Evolutionary conservation across 2,113 vertebrate species (phyloP), one percentile per base, ranked within the genome.

Genomic region (Notarius lentiginosus): DNA sequence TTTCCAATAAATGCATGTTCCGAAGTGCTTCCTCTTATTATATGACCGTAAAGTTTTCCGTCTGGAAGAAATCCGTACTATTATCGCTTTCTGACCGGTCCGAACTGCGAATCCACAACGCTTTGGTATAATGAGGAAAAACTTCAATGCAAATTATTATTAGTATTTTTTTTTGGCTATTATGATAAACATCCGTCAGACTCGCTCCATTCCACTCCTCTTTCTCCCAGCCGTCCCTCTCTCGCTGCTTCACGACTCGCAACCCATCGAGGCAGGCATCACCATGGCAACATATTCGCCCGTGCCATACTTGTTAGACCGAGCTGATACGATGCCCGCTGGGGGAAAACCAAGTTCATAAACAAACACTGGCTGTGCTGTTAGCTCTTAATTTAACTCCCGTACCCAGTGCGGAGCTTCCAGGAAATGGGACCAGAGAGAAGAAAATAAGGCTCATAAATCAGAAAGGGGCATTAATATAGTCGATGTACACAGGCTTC

Each of bases 221-320:
- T n/a, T 84, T 53, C 65, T 75, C 81, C 63, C 84, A 34, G 79
- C 81, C 27, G 14, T 15, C 27, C 22, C 60, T 87, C 75, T 58
- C 79, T 41, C 73, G 0, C 49, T 70, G 55, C 51, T 84, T 58
- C 34, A n/a, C 0, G 61, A 83, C 47, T 22, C n/a, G 53, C 73
- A 72, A 65, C 53, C 66, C 84, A 77, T 27, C n/a, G 47, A 88
- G 88, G 34, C 82, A 86, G 73, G 30, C 77, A 76, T 89, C 85
- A 72, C 88, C 87, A 91, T 89, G 90, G 82, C 88, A 85, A 89
- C 88, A 86, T 30, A 82, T 86, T 80, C 63, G 75, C 55, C 10
- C 79, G 65, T 82, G 41, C 60, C 53, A 65, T 73, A 72, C 85
- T 86, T 76, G 49, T 83, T 87, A 89, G 55, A 84, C 79, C 65